phyloP scores from a whole-genome alignment of 1,140 invertebrate species.

The Vanessa atalanta region DNA sequence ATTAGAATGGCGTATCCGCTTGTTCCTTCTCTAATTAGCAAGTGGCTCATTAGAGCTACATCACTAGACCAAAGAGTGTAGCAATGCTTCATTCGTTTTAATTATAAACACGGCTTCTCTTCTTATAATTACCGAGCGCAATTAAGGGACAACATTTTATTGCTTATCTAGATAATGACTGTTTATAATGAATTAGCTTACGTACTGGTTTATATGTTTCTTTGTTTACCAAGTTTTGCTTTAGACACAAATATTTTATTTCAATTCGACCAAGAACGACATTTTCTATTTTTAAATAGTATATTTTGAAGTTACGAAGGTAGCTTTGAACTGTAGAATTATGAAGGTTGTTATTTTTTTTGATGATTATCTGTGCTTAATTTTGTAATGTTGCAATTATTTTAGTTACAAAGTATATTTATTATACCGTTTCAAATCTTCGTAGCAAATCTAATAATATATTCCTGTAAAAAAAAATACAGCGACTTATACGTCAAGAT shows the following conservation, averaged over 20 bases:
- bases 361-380: no score
- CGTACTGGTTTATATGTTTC: conserved; percentile 24
- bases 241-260: not conserved
- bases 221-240: not conserved
- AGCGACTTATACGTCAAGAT: not conserved
- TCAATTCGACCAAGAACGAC: not conserved
- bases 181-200: conserved; percentile 53
- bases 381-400: no score
- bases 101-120: conserved; percentile 74
- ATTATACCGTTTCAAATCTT: no score
- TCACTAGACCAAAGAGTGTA: conserved; percentile 69
- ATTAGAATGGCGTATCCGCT: conserved; percentile 77
- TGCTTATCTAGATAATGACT: conserved; percentile 67
- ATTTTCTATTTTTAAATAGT: not conserved
- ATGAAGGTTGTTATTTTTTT: no score
- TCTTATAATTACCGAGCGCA: conserved; percentile 75
- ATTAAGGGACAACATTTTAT: conserved; percentile 74
- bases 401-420: no score
- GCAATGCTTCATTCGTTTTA: conserved; percentile 77
- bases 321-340: no score
- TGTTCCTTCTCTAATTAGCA: conserved; percentile 79
- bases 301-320: no score
- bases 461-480: not conserved
- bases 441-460: not conserved
- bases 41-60: conserved; percentile 78